Evolutionary conservation across 1,140 invertebrate genomes (phyloP), one percentile per base, ranked within the genome.

Genomic region (Hycleus phaleratus): DNA sequence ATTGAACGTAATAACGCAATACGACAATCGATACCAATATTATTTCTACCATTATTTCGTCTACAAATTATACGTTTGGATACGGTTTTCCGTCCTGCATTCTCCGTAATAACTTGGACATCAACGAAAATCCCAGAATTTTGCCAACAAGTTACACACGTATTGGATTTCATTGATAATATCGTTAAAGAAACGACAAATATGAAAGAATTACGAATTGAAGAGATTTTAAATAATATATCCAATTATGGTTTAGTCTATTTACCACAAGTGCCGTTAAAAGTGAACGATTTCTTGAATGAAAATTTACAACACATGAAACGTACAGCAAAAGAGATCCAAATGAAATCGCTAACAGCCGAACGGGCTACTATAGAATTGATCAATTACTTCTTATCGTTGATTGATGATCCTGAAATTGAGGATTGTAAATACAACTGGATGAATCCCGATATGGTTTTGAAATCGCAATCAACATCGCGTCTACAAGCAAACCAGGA

Each of bases 101-200:
- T 93, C 3, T 87, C 85, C 0, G 82, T 81, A 1, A 80, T 92
- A 11, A 88, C 85, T 0, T 94, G 91, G 91, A 84, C 85, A 3
- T 91, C 90, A 0, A 76, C 87, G 42, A 84, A 85, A 60, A 84
- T 89, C 46, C 73, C 80, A 0, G 75, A 85, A 26, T 84, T 83
- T 61, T 84, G 84, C 52, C 72, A 78, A 3, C 74, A 80, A 60
- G 78, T 90, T 39, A 71, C 78, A 52, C 61, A 67, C 0, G 74
- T 80, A 4, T 69, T 91, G 11, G 76, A 80, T 47, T 80, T 85
- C 59, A 79, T 90, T 2, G 81, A 90, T 65, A 77, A 83, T 56
- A 85, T 91, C 65, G 76, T 87, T 3, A 85, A 85, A 65, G 80
- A 84, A 47, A 79, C 88, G 0, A 78, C 81, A 44, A 87, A 92